Base-by-base conservation (phyloP, 1,140 invertebrate genomes). In the Microplitis mediator region DNA sequence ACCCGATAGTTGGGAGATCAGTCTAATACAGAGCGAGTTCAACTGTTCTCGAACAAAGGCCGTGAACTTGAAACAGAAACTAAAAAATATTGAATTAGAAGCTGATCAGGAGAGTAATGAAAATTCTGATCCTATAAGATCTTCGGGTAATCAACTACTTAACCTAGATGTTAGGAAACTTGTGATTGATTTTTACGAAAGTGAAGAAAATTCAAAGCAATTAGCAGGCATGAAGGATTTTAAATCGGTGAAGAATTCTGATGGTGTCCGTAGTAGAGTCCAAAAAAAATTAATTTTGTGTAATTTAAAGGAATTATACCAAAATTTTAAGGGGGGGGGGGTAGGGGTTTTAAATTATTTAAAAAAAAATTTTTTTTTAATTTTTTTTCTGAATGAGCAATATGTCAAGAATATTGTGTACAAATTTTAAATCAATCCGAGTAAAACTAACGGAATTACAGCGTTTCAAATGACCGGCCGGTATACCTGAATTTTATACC, bases 151-250 rank as follows among this genome's bases (percentile, higher is more conserved):
- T 61, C 3, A 23, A n/a, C 2, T 9, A 4, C 36, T 70, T n/a
- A 45, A 45, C 45, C 4, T 11, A 4, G 35, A 70, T 36, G 0
- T 50, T 52, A 14, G 11, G 11, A 14, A 11, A 52, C 51, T 52
- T 52, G 16, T 70, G 13, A 56, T 23, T n/a, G 54, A 34, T 1
- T 69, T 69, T 56, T 69, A 56, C 13, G 66, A 69, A 54, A 50
- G 50, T 35, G 56, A 69, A 35, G 50, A 54, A 3, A 31, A 69
- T 56, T 69, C 51, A 0, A 52, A 50, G 13, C 51, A 56, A 56
- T 60, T 56, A 45, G 50, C 66, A 4, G 51, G 66, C n/a, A 54
- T 56, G 51, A 54, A 56, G 34, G 65, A 68, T 56, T 52, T 31
- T 31, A 35, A 32, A 5, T 32, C 65, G 5, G 16, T 54, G 8